Base-by-base conservation (phyloP, 2,888 invertebrate species). In the Melanargia galathea region DNA sequence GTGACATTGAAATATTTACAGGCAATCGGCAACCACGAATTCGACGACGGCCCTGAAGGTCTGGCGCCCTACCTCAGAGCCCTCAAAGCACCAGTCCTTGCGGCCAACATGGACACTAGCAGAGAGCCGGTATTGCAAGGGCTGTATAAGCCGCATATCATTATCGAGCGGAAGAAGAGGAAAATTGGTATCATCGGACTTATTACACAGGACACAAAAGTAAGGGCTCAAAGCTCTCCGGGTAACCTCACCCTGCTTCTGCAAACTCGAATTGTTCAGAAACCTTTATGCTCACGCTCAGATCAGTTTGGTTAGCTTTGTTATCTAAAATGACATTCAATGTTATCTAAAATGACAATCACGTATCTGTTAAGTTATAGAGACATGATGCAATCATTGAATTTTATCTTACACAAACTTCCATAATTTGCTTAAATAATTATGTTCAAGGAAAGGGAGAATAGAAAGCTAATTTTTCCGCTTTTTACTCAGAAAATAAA, bases 21-120 rank as follows among this genome's bases (percentile, higher is more conserved):
- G 96, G 95, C 95, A 0, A 83, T 97, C 8, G 97, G 97, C 0
- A 97, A 97, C 80, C 97, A 97, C 73, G 97, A 97, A 76, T 97
- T 97, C 71, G 97, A 97, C 75, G 93, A 95, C 67, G 94, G 93
- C 0, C 91, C 97, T 0, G 92, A 83, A 16, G 96, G 95, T 0
- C 78, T 96, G 0, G 93, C 94, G 0, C 95, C 95, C 0, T 97
- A 96, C 79, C 79, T 97, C 1, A 78, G 93, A 60, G 86, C 89
- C 1, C 76, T 95, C 2, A 92, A 93, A 1, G 94, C 95, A 0
- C 95, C 96, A 0, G 93, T 96, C 10, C 79, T 97, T 2, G 95
- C 94, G 1, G 93, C 95, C 2, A 97, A 97, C 75, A 94, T 97
- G 78, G 94, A 97, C 74, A 92, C 93, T 1, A 87, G 87, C 0